A percentile compares a stretch with the other conserved stretches of the same genome.
Evolutionary conservation across 2,113 vertebrate genomes (phyloP).

Genomic region (Protomyctophum bolini): DNA sequence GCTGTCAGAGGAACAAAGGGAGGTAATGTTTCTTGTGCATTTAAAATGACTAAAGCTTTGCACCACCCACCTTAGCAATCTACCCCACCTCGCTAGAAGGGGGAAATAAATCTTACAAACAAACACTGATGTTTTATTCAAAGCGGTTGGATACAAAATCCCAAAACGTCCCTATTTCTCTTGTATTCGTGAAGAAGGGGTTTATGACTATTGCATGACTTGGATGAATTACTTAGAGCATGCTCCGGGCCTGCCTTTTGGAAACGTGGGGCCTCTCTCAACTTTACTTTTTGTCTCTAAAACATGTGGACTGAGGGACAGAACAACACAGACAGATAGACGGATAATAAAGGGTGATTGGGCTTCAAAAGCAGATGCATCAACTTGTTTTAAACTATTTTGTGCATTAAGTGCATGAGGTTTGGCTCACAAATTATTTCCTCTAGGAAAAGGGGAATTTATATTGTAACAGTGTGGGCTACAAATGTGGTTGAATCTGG

Average conservation of each 20-base stretch:
- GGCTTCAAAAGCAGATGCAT: too few relatives aligned
- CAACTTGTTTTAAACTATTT: too few relatives aligned
- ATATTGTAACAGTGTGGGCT: too few relatives aligned
- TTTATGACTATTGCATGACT: not conserved
- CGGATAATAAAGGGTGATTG: too few relatives aligned
- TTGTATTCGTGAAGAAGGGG: not conserved
- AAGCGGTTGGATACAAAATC: not conserved
- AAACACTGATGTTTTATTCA: conserved; percentile 18
- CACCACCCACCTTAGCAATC: not conserved
- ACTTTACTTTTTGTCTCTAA: not conserved
- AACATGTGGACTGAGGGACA: not conserved
- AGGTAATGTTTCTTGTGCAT: not conserved
- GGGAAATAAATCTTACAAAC: conserved; percentile 9
- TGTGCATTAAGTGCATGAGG: too few relatives aligned
- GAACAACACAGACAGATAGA: not conserved
- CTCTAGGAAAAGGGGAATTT: too few relatives aligned
- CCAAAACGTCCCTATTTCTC: not conserved
- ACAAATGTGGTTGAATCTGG: too few relatives aligned
- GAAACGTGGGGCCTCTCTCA: not conserved
- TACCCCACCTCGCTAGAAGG: not conserved
- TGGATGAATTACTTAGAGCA: not conserved
- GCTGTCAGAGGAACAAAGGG: not conserved
- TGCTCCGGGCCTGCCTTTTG: not conserved
- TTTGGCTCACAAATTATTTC: too few relatives aligned
- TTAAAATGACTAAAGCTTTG: conserved; percentile 1